Evolutionary conservation across 2,797 vertebrate species (phyloP).

Genomic region (Erethizon dorsatum): DNA sequence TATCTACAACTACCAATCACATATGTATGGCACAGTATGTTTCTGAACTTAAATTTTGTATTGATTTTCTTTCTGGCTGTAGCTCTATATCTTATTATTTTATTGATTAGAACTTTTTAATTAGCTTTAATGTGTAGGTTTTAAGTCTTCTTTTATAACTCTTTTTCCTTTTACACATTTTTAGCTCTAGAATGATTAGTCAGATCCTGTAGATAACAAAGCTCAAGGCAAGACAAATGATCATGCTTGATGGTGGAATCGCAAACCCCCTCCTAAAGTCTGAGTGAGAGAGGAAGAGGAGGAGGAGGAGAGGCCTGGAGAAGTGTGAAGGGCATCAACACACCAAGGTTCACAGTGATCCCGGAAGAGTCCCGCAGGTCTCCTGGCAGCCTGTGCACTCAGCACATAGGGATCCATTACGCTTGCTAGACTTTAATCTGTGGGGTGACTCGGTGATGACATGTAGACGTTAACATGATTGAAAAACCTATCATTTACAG

Average conservation of each 20-base stretch:
- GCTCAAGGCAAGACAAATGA: neutral
- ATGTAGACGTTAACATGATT: neutral
- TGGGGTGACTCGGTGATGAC: neutral
- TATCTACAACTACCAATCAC: neutral
- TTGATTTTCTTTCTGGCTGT: neutral
- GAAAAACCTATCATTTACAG: neutral
- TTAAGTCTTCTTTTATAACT: neutral
- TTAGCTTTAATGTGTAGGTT: neutral
- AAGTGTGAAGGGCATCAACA: neutral
- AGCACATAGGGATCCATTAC: neutral
- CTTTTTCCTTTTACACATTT: neutral
- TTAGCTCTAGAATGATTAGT: neutral
- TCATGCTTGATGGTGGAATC: neutral
- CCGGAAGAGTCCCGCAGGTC: neutral
- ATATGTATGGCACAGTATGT: neutral
- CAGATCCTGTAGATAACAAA: neutral
- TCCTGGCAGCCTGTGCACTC: neutral
- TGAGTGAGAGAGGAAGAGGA: too few relatives aligned
- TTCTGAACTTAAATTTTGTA: neutral
- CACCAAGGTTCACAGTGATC: rapidly evolving
- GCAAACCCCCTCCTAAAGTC: neutral
- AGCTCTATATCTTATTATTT: neutral
- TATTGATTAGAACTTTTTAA: neutral
- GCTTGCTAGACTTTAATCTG: neutral
- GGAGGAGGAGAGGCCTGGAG: too few relatives aligned